phyloP scores from a whole-genome alignment of 2,797 vertebrate species.

The Sebastes trivittatus region DNA sequence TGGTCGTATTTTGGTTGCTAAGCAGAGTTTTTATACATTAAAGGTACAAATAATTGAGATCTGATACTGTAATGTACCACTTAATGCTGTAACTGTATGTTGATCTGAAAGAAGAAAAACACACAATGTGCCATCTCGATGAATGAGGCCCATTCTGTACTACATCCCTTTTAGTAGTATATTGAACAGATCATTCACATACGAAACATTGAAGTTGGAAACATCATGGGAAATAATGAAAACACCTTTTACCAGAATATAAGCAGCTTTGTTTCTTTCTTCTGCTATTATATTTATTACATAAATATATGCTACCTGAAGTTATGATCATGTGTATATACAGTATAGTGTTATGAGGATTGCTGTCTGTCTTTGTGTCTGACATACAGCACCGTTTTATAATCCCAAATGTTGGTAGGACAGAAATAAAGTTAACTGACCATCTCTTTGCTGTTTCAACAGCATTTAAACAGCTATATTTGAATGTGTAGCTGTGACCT shows the following conservation, averaged over 20 bases:
- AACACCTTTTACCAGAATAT: not conserved
- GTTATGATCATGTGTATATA: not conserved
- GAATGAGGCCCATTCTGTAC: not conserved
- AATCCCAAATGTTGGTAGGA: not conserved
- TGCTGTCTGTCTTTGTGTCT: not conserved
- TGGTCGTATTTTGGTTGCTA: rapidly evolving
- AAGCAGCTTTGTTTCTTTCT: not conserved
- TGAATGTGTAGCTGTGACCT: not conserved
- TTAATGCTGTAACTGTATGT: not conserved
- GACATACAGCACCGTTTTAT: not conserved
- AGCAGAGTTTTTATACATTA: not conserved
- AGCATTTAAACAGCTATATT: no score
- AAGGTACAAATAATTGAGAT: not conserved
- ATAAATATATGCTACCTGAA: not conserved
- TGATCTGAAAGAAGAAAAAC: not conserved
- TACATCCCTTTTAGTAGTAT: not conserved
- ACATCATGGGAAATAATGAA: not conserved
- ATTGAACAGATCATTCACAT: not conserved
- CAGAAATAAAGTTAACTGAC: no score
- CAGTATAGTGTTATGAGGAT: not conserved
- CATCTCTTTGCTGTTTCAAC: not conserved
- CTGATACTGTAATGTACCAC: no score
- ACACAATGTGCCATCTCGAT: not conserved
- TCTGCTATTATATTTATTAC: not conserved
- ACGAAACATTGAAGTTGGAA: not conserved